Percentiles rank a stretch among this genome's conserved stretches.
Evolutionary conservation across 2,888 invertebrate genomes (phyloP).

Genomic region (Archips xylosteana): DNA sequence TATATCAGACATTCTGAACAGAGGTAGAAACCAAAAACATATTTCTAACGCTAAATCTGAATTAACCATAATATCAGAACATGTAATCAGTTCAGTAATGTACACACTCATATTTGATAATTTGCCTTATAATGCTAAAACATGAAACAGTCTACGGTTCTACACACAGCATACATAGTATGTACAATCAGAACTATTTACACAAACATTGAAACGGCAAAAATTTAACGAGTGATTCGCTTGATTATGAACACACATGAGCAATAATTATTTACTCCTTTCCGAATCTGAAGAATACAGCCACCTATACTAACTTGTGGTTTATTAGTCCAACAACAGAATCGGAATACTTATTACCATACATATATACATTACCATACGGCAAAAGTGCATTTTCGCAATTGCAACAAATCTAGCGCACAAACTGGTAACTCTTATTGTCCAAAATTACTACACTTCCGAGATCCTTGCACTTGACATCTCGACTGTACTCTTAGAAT

Average conservation of each 20-base stretch:
- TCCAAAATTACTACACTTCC: constrained; percentile 59
- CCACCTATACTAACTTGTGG: constrained; percentile 2
- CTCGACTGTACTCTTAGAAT: constrained; percentile 39
- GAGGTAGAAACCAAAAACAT: constrained; percentile 27
- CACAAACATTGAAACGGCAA: constrained; percentile 71
- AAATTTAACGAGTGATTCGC: constrained; percentile 59
- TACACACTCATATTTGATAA: constrained; percentile 65
- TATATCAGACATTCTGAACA: constrained; percentile 31
- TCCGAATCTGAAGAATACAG: not conserved
- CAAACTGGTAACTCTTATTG: constrained; percentile 76
- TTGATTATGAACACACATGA: constrained; percentile 57
- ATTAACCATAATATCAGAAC: constrained; percentile 1
- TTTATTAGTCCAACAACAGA: not conserved
- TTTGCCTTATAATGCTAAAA: constrained; percentile 72
- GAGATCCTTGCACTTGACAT: constrained; percentile 49
- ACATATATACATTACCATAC: not conserved
- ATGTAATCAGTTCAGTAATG: constrained; percentile 41
- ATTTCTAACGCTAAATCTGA: constrained; percentile 21
- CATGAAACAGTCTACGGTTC: constrained; percentile 77
- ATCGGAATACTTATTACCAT: too few relatives aligned
- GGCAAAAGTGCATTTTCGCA: constrained; percentile 54
- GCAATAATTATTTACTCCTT: constrained; percentile 36
- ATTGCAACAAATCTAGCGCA: constrained; percentile 58
- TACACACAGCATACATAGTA: constrained; percentile 82
- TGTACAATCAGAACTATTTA: constrained; percentile 81